Evolutionary conservation across 2,113 vertebrate species (phyloP), one percentile per base, ranked within the genome.

Genomic region (Micronycteris hirsuta): DNA sequence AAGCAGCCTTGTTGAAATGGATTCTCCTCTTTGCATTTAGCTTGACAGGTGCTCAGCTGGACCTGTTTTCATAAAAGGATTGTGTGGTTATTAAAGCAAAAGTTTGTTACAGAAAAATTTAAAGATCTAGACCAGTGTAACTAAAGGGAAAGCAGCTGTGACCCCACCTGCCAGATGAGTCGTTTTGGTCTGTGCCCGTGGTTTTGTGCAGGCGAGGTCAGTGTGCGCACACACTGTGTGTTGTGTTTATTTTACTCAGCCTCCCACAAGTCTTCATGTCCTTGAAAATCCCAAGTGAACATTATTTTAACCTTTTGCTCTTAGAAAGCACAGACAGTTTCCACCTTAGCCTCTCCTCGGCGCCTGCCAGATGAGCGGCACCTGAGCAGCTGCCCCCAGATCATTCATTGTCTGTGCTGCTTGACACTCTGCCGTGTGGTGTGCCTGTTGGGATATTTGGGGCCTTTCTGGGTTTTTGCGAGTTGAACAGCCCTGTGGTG

Each of bases 201-300:
- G 2, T 33, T 38, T 67, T 24, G 6, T 0, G 0, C 11, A 14
- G 77, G 11, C 19, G 61, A 38, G 58, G 52, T 45, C 43, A 14
- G 14, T 3, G 0, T 38, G 31, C 31, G 7, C 8, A 8, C 22
- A 1, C 17, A 5, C 36, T 9, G 19, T 20, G 4, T 5, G 1
- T 33, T 47, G 82, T 82, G n/a, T 54, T 78, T 26, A n/a, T 73
- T 65, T 96, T n/a, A 3, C 36, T 54, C 7, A 61, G 31, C 24
- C 20, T n/a, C 1, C 17, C 5, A 2, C 61, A 36, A n/a, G 52
- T 82, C 31, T 52, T 9, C 36, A 9, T 0, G n/a, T 76, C 80
- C 74, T 63, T 91, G n/a, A 45, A 36, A 47, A 7, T 52, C 68
- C 41, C 2, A 49, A 19, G 20, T 36, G 45, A 56, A 28, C 10